Conservation (phyloP, 2,888 invertebrate species). For the Carcina quercana region DNA sequence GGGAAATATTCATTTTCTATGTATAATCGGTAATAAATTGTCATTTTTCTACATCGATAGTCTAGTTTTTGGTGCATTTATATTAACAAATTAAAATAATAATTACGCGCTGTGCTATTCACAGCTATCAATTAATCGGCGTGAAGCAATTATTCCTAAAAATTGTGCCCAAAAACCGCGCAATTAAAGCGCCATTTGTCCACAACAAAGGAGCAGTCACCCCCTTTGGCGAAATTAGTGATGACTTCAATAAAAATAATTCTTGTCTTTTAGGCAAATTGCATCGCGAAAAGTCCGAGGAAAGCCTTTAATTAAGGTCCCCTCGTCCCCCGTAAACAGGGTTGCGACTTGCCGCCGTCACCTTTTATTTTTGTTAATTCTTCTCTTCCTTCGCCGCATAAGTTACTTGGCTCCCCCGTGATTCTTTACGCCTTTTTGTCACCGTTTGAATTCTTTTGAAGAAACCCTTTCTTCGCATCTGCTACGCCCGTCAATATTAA, state of each 20-base stretch:
- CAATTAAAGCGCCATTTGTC: slow-evolving; percentile 68
- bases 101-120: no score
- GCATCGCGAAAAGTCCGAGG: slow-evolving; percentile 71
- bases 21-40: no score
- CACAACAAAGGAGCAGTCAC: slow-evolving; percentile 56
- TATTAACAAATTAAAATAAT: no score
- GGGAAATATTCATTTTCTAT: no score
- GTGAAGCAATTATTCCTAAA: slow-evolving; percentile 40
- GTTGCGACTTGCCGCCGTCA: slow-evolving; percentile 61
- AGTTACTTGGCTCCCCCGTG: slow-evolving; percentile 66
- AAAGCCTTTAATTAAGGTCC: slow-evolving; percentile 73
- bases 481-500: slow-evolving; percentile 75
- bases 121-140: slow-evolving; percentile 36
- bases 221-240: slow-evolving; percentile 66
- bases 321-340: slow-evolving; percentile 64
- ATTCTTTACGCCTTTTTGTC: slow-evolving; percentile 75
- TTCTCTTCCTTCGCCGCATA: slow-evolving; percentile 71
- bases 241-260: slow-evolving; percentile 76
- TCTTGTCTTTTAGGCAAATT: slow-evolving; percentile 75
- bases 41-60: no score
- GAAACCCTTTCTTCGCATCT: slow-evolving; percentile 70
- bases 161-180: slow-evolving; percentile 51
- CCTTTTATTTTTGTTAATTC: slow-evolving; percentile 75
- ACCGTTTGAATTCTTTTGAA: slow-evolving; percentile 72
- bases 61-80: no score